These are phyloP conservation scores for Gymnodraco acuticeps DNA, from an alignment of 2,797 vertebrate genomes.

Conservation along the genomic window DNA sequence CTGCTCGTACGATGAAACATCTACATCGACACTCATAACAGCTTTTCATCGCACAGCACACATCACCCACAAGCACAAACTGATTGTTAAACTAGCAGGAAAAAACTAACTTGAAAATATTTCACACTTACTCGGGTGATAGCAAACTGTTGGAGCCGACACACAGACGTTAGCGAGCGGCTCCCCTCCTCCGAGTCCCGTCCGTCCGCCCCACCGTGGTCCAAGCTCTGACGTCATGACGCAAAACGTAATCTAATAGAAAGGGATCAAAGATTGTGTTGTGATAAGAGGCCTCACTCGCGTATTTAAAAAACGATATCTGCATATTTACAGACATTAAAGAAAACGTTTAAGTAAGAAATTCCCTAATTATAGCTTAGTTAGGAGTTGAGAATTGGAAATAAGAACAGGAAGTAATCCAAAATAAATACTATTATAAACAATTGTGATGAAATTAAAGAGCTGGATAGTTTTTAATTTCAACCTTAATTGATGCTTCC, in stretches of 20 bases:
- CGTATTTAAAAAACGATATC: neutral
- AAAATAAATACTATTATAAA: neutral
- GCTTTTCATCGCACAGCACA: slow-evolving; percentile 1
- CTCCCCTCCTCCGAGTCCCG: slow-evolving; percentile 39
- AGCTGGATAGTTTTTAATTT: neutral
- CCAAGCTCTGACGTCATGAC: slow-evolving; percentile 63
- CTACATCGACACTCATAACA: slow-evolving; percentile 21
- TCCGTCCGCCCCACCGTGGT: slow-evolving; percentile 39
- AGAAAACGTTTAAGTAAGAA: neutral
- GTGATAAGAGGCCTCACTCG: slow-evolving; percentile 14
- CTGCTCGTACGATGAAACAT: slow-evolving; percentile 49
- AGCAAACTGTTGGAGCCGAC: slow-evolving; percentile 63
- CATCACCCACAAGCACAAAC: neutral
- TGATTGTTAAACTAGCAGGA: slow-evolving; percentile 2
- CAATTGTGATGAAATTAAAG: neutral
- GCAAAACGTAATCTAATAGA: slow-evolving; percentile 38
- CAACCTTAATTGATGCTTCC: neutral
- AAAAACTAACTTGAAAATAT: slow-evolving; percentile 11
- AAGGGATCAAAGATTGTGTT: slow-evolving; percentile 33
- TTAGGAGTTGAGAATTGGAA: neutral
- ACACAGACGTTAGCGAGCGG: slow-evolving; percentile 39
- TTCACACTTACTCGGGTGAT: slow-evolving; percentile 73
- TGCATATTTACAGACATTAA: neutral
- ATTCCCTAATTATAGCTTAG: neutral
- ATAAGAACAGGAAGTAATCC: neutral